Conservation (phyloP, 2,888 invertebrate genomes). For the Antheraea assamensis region DNA sequence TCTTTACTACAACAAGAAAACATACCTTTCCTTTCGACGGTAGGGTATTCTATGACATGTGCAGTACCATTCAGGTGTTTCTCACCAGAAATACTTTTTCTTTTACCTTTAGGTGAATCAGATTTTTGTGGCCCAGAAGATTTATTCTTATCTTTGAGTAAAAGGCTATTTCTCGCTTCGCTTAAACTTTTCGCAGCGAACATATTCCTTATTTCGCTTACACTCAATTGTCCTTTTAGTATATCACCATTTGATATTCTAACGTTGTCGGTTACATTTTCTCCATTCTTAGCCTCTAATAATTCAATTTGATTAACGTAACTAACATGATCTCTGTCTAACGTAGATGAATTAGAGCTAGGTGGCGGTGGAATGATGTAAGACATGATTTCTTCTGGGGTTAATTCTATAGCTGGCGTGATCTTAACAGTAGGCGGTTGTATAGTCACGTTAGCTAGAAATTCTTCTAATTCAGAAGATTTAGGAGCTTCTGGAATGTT, state of each 20-base stretch:
- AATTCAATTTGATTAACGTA: constrained; percentile 70
- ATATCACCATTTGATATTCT: constrained; percentile 73
- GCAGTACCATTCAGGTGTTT: constrained; percentile 71
- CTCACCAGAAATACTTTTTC: constrained; percentile 66
- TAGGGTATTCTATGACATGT: constrained; percentile 87
- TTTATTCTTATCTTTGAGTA: constrained; percentile 75
- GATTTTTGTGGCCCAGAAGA: constrained; percentile 55
- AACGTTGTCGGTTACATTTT: constrained; percentile 44
- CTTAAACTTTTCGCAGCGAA: constrained; percentile 76
- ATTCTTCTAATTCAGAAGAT: constrained; percentile 88
- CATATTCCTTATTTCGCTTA: constrained; percentile 80
- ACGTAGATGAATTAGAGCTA: constrained; percentile 76
- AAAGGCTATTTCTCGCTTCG: constrained; percentile 77
- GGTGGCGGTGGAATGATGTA: constrained; percentile 91
- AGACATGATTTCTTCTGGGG: constrained; percentile 92
- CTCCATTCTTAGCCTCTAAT: constrained; percentile 53
- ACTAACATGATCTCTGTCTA: constrained; percentile 69
- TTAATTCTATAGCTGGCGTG: constrained; percentile 89
- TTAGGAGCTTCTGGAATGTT: constrained; percentile 62
- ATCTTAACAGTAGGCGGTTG: constrained; percentile 90
- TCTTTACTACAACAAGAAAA: constrained; percentile 88
- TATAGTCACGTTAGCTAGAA: constrained; percentile 91
- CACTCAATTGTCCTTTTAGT: constrained; percentile 82
- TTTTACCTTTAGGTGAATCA: constrained; percentile 73
- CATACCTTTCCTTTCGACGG: constrained; percentile 87